Evolutionary conservation across 2,888 invertebrate genomes (phyloP).

Genomic region (Julus scandinavius): DNA sequence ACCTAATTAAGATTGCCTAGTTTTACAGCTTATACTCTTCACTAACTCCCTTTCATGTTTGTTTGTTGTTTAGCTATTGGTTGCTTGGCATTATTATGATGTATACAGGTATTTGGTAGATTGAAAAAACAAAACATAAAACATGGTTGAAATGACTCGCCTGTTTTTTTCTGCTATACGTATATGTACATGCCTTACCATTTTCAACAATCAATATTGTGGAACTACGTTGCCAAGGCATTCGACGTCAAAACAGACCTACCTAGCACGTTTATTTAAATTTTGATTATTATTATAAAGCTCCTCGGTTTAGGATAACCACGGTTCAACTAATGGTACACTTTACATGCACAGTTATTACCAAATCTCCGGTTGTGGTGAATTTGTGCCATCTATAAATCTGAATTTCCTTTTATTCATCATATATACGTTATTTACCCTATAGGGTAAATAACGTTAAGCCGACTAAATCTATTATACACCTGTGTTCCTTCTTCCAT

Average conservation of each 20-base stretch:
- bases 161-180: neutral
- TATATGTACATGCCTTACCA: too few relatives aligned
- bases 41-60: too few relatives aligned
- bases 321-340: neutral
- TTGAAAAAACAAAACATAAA: too few relatives aligned
- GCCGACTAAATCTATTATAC: neutral
- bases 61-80: neutral
- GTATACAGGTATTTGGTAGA: too few relatives aligned
- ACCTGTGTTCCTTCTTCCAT: neutral
- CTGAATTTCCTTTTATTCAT: neutral
- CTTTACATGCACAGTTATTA: neutral
- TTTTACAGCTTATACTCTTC: too few relatives aligned
- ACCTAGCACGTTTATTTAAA: neutral
- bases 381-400: neutral
- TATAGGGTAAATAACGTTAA: neutral
- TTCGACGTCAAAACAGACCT: neutral
- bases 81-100: neutral
- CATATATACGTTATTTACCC: too few relatives aligned
- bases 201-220: neutral
- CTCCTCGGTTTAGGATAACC: neutral
- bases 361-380: neutral
- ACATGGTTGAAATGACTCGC: neutral
- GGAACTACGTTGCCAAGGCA: neutral
- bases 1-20: too few relatives aligned
- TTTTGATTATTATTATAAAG: neutral